Conservation (phyloP, 2,888 invertebrate species). For the Tromatobia lineatoria region DNA sequence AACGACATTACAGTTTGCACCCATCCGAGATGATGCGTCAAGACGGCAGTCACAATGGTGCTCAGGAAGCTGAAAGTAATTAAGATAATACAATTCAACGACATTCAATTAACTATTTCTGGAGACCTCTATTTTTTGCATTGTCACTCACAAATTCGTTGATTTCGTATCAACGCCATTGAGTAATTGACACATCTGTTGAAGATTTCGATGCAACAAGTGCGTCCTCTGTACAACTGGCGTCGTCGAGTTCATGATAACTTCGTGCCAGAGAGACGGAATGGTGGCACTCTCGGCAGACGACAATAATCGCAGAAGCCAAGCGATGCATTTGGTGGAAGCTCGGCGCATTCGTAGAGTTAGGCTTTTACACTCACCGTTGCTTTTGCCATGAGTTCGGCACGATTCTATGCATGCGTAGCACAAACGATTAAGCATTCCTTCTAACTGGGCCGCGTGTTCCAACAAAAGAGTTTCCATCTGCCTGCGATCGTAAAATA, state of each 20-base stretch:
- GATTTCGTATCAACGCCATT: constrained; percentile 93
- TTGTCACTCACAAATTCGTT: constrained; percentile 93
- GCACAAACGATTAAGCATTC: constrained; percentile 90
- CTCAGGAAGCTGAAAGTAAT: constrained; percentile 93
- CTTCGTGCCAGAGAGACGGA: constrained; percentile 82
- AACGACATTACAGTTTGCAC: constrained; percentile 90
- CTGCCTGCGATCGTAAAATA: constrained; percentile 85
- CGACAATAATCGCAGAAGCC: constrained; percentile 79
- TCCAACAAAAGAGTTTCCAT: constrained; percentile 92
- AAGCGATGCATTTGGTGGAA: constrained; percentile 76
- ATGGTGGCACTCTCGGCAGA: constrained; percentile 70
- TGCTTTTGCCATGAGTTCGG: constrained; percentile 70
- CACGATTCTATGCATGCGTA: constrained; percentile 78
- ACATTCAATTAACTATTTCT: not conserved
- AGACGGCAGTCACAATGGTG: constrained; percentile 94
- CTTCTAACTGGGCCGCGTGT: constrained; percentile 91
- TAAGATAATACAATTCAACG: not conserved
- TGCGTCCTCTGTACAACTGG: constrained; percentile 74
- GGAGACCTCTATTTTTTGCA: not conserved
- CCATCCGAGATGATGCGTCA: constrained; percentile 97
- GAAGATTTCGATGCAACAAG: constrained; percentile 77
- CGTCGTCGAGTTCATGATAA: constrained; percentile 79
- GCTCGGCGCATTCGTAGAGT: constrained; percentile 78
- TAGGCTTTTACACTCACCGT: constrained; percentile 73
- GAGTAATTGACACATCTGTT: constrained; percentile 89